Base-by-base conservation (phyloP, 2,797 vertebrate genomes). In the Delichon dasypus region DNA sequence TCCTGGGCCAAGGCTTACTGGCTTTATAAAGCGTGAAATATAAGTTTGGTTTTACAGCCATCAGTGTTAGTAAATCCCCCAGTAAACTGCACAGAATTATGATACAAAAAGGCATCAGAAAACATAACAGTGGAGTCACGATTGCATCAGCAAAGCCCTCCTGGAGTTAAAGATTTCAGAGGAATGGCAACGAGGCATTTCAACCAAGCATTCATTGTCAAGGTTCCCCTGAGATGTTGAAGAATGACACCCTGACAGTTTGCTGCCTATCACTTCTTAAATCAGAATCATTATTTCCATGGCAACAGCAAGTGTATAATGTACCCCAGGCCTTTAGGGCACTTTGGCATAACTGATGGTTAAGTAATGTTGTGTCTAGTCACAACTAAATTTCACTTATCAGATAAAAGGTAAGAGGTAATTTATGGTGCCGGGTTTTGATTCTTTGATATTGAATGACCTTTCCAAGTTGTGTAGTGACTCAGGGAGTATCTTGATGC, bases 241-340 rank as follows among this genome's bases (percentile, higher is more conserved):
- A 10, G 79, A 94, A 38, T 79, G 87, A 89, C 89, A 89, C 65
- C 0, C 3, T 83, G 85, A 94, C 87, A 93, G 71, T 64, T 64
- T 84, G 48, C 90, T 94, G 89, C 87, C 60, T 88, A 71, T 95
- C 89, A 85, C 85, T 94, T 48, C 71, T 84, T 34, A 60, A 86
- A 92, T 86, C 7, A 0, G 82, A 86, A 93, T 89, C 64, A 42
- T 74, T 88, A 50, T 96, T 93, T 68, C 96, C 92, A 94, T 96
- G 79, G 94, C 70, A 95, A 94, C 87, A 0, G 70, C 79, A 82
- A 95, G 70, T 71, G 45, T 44, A 11, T 86, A 21, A 79, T 55
- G 87, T 47, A 88, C 55, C 45, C n/a, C 47, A 51, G 86, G 89
- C 90, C 79, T 53, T 60, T 2, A 26, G 90, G 76, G 85, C 72